Evolutionary conservation across 2,113 vertebrate genomes (phyloP), one percentile per base, ranked within the genome.

Genomic region (Thunnus thynnus): DNA sequence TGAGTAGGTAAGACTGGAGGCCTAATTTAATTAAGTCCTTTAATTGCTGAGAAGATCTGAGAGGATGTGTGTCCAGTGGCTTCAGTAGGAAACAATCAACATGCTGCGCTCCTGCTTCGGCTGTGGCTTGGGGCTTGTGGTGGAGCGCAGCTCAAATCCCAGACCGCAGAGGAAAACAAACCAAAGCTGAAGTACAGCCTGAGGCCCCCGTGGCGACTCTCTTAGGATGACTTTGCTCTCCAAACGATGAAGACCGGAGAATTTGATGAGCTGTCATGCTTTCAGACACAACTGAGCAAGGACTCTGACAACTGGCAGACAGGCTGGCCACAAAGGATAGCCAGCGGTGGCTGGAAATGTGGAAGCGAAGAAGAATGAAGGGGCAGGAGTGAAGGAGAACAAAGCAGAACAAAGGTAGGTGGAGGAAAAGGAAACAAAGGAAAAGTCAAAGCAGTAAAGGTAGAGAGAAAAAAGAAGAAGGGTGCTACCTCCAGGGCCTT

Each of bases 401-500:
- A 27, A 67, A 52, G 51, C 2, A 20, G 56, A 36, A 47, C 56
- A 46, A 72, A 64, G 75, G 62, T 52, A 60, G 74, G 36, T 44
- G 17, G 48, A 46, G n/a, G 68, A 9, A 56, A 20, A 46, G 20
- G 32, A 46, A 62, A 22, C 41, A 25, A 70, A 79, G 62, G 12
- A 32, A 64, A 66, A 61, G n/a, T 52, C 25, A 27, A 46, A 55
- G 22, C 27, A 56, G 46, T 14, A 13, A 63, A 6, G 52, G 22
- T 5, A 18, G 17, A 67, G 16, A 32, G 17, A 60, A 3, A 62
- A 52, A 60, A 48, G 32, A 18, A 41, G 22, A 13, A 60, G 41
- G 57, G 50, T 5, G 46, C 2, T 96, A 98, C 97, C 97, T 98
- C 96, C 73, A 98, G 91, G 88, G 94, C 91, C 91, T 95, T 96